Evolutionary conservation across 2,113 vertebrate species (phyloP).

Genomic region (Phalacrocorax carbo): DNA sequence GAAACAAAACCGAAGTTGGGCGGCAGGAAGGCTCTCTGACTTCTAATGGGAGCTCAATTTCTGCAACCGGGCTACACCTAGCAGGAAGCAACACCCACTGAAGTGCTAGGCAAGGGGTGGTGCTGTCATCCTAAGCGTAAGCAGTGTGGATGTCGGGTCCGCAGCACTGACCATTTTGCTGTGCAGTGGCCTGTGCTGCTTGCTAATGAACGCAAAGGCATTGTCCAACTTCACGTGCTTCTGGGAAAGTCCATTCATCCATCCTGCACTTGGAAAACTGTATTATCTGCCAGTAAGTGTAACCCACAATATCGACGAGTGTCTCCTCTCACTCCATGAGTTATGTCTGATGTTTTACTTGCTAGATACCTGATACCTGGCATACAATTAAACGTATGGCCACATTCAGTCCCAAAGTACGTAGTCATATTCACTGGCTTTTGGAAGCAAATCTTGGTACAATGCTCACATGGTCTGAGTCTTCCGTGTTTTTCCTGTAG

Average conservation of each 20-base stretch:
- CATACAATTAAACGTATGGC: background rate
- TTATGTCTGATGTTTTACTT: background rate
- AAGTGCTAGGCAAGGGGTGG: background rate
- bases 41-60: background rate
- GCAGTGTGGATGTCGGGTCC: background rate
- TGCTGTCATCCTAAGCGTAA: background rate
- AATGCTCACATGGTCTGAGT: background rate
- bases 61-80: background rate
- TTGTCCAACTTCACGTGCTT: background rate
- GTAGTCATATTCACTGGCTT: background rate
- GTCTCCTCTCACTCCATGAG: background rate
- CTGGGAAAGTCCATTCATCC: background rate
- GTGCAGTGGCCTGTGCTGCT: background rate
- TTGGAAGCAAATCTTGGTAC: background rate
- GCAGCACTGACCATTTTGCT: background rate
- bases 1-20: background rate
- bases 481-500: background rate
- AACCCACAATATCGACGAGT: rapidly evolving
- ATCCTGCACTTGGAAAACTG: background rate
- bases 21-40: background rate
- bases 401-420: background rate
- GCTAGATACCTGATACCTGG: background rate
- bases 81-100: background rate
- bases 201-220: background rate
- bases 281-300: background rate